Evolutionary conservation across 2,113 vertebrate species (phyloP), one percentile per base, ranked within the genome.

Genomic region (Rynchops niger): DNA sequence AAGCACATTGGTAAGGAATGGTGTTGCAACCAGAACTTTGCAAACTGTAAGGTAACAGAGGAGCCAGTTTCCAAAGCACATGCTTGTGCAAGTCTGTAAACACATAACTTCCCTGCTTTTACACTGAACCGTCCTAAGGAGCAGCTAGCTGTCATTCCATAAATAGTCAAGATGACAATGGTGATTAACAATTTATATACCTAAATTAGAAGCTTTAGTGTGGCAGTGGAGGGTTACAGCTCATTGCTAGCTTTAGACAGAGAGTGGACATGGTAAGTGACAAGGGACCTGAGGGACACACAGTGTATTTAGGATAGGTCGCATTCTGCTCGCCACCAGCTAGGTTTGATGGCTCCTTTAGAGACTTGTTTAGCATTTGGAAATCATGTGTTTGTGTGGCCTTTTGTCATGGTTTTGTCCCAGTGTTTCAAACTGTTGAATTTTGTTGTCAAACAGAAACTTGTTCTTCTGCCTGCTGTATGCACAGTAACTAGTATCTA

Each of bases 211-310:
- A 2, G 2, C 17, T 50, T 69, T 1, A 0, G 5, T 47, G 22
- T 42, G 22, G n/a, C 50, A 32, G 40, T 52, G 72, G 32, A 52
- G 29, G 32, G 47, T 74, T 71, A 52, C 12, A 53, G 20, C 34
- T 82, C 25, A 5, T 66, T 53, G 18, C 42, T 56, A 2, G 38
- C 52, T 79, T 74, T 43, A 50, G 16, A 9, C 27, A 25, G 43
- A 61, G 34, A 66, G 21, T 1, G 13, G 55, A 40, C 0, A 0
- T 34, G 18, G 7, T 25, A 38, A 63, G 5, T 17, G 53, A 50
- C n/a, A 63, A 69, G 11, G 34, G 30, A 47, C n/a, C 56, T 55
- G 25, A 26, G 23, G 27, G 6, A 15, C 5, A 15, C 9, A 32
- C 9, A 21, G 20, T 27, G 20, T 59, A 9, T 40, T 74, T 52